A percentile compares a stretch with the other conserved stretches of the same genome.
Evolutionary conservation across 2,888 invertebrate genomes (phyloP).

Genomic region (Chaetogeoica ovagalla): DNA sequence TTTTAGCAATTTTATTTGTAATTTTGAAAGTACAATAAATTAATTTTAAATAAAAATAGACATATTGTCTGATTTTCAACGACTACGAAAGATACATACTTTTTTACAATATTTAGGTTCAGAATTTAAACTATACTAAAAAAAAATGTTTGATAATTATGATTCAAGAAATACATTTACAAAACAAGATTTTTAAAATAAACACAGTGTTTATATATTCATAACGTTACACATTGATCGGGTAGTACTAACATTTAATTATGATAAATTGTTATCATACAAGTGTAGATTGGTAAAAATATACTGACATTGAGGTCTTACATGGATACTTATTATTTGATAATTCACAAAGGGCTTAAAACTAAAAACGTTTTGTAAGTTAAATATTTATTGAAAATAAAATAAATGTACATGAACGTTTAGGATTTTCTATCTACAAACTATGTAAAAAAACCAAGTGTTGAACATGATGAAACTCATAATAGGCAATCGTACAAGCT

Average conservation of each 20-base stretch:
- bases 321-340: not conserved
- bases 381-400: not conserved
- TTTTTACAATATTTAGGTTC: constrained; percentile 5
- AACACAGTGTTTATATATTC: not conserved
- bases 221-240: not conserved
- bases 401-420: not conserved
- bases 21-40: constrained; percentile 23
- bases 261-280: not conserved
- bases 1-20: constrained; percentile 17
- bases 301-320: not conserved
- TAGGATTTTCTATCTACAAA: not conserved
- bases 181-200: not conserved
- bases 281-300: not conserved
- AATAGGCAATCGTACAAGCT: too few relatives aligned
- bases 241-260: not conserved
- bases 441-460: not conserved
- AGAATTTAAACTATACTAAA: constrained; percentile 1
- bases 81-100: not conserved
- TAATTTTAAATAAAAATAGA: constrained; percentile 28
- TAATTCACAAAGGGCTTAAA: not conserved
- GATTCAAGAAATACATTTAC: constrained; percentile 9
- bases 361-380: not conserved
- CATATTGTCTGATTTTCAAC: not conserved
- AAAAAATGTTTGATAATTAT: not conserved
- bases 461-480: not conserved